Percentiles rank a stretch among this genome's conserved stretches.
These are phyloP conservation scores for Merodon equestris DNA, from an alignment of 2,888 invertebrate species.

Conservation along the genomic window DNA sequence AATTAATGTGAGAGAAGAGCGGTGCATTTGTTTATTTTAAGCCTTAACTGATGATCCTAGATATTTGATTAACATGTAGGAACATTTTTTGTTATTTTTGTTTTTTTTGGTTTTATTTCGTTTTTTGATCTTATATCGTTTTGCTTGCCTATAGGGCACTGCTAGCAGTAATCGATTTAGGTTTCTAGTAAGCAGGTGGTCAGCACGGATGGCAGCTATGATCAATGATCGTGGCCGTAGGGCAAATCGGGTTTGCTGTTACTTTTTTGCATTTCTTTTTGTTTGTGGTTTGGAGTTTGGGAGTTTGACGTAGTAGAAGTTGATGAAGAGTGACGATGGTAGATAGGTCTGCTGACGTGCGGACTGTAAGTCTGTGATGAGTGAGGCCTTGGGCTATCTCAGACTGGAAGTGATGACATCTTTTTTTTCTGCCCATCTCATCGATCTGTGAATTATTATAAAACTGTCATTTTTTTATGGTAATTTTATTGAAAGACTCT, in stretches of 20 bases:
- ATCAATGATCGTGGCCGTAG: slow-evolving; percentile 24
- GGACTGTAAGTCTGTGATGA: too few species aligned
- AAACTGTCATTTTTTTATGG: too few species aligned
- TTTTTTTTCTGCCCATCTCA: too few species aligned
- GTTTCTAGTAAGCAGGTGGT: slow-evolving; percentile 43
- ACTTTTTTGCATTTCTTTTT: too few species aligned
- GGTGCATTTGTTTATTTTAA: slow-evolving; percentile 9
- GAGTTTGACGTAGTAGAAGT: too few species aligned
- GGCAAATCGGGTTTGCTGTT: background rate
- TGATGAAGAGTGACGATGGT: too few species aligned
- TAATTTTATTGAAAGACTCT: too few species aligned
- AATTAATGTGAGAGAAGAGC: slow-evolving; percentile 50
- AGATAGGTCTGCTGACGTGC: too few species aligned
- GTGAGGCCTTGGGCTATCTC: too few species aligned
- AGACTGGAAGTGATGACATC: too few species aligned
- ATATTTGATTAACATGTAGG: slow-evolving; percentile 28
- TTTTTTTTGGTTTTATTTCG: background rate
- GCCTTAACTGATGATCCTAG: slow-evolving; percentile 8
- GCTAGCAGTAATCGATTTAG: slow-evolving; percentile 24
- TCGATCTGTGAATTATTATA: too few species aligned
- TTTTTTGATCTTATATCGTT: background rate
- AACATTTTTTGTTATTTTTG: slow-evolving; percentile 9
- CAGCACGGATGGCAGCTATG: slow-evolving; percentile 16
- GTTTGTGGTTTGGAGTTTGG: too few species aligned
- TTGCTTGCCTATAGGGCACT: slow-evolving; percentile 8